Evolutionary conservation across 2,113 vertebrate species (phyloP), one percentile per base, ranked within the genome.

Genomic region (Chionomys nivalis): DNA sequence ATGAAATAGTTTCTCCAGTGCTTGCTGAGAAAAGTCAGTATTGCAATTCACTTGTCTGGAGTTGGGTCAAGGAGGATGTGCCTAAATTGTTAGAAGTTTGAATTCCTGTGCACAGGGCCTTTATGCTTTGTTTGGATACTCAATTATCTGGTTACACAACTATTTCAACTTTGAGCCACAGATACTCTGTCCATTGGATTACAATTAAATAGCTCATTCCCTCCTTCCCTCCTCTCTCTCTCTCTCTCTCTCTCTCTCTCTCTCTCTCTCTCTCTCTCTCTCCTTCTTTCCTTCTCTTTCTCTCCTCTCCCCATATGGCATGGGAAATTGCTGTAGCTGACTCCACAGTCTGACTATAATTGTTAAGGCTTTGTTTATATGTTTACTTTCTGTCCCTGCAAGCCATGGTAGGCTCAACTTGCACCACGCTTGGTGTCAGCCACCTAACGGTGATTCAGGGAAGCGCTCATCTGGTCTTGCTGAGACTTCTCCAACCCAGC

Each of bases 31-130:
- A 39, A 49, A 72, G 33, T 39, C 26, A 39, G 33, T 31, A 4
- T 26, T 39, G 26, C 7, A 79, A 12, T 44, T n/a, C 36, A 70
- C 2, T 28, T 11, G 4, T 21, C 12, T 1, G 13, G 11, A 49
- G 7, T 4, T 47, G 14, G 6, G 7, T 11, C 7, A 63, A 1
- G 5, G 55, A 14, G 13, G 13, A 5, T 44, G 33, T 28, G 8
- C 14, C 7, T 21, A 39, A 52, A 55, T 42, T 42, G 42, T 55
- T 66, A 23, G 28, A 28, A 55, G 55, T 66, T 13, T 36, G 28
- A 36, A 55, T 66, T 44, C 2, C 31, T 42, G 5, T 85, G 39
- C 39, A 44, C 26, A 33, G 28, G 16, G 16, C 17, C 44, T 65
- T 85, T 65, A 39, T 75, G 11, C 28, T 23, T 72, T 47, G 23